Evolutionary conservation across 2,888 invertebrate species (phyloP).

Genomic region (Platycheirus rosarum): DNA sequence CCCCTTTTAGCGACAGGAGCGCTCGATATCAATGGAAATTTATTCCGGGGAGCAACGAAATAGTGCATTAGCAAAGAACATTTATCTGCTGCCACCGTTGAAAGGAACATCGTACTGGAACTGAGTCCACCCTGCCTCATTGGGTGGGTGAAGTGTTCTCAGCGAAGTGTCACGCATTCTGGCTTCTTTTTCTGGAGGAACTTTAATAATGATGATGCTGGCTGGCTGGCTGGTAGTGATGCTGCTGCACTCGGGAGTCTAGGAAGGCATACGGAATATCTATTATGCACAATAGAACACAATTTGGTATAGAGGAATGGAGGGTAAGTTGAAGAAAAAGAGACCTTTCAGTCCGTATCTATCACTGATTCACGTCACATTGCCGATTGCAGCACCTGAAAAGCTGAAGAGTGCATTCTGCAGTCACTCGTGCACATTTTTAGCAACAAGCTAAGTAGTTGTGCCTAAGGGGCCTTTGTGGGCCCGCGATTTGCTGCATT

Average conservation of each 20-base stretch:
- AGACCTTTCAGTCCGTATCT: slow-evolving; percentile 15
- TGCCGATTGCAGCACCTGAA: slow-evolving; percentile 50
- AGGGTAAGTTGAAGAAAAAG: too few relatives aligned
- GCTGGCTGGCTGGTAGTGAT: slow-evolving; percentile 12
- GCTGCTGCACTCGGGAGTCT: not conserved
- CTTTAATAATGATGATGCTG: slow-evolving; percentile 23
- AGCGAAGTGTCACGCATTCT: slow-evolving; percentile 61
- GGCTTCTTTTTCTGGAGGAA: slow-evolving; percentile 17
- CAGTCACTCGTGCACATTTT: slow-evolving; percentile 49
- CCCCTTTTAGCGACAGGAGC: too few relatives aligned
- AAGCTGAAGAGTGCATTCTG: too few relatives aligned
- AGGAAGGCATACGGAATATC: not conserved
- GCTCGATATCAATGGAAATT: slow-evolving; percentile 65
- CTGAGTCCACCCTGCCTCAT: not conserved
- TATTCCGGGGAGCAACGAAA: slow-evolving; percentile 65
- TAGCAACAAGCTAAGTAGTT: slow-evolving; percentile 32
- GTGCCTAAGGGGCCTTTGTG: slow-evolving; percentile 41
- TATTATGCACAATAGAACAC: slow-evolving; percentile 43
- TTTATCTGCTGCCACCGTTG: not conserved
- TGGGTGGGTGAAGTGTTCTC: slow-evolving; percentile 59
- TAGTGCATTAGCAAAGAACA: slow-evolving; percentile 10
- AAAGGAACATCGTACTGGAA: slow-evolving; percentile 19
- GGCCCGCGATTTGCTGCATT: slow-evolving; percentile 42
- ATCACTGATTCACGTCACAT: slow-evolving; percentile 68
- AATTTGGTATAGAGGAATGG: slow-evolving; percentile 20